phyloP scores from a whole-genome alignment of 2,888 invertebrate species.

The Cryptophagus acutangulus region DNA sequence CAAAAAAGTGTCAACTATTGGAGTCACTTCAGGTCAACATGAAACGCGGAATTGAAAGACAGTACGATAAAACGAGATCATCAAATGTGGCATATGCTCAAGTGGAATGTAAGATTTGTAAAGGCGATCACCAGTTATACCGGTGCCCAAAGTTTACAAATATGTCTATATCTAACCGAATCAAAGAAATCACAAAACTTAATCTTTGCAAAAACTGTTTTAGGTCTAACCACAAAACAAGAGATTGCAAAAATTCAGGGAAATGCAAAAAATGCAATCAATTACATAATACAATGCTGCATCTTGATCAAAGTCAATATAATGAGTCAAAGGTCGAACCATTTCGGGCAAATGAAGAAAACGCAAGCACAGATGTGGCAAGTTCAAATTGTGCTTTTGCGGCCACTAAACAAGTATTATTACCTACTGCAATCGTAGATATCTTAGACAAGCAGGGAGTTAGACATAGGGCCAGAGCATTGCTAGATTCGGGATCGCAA shows the following conservation, averaged over 20 bases:
- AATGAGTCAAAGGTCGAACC: too few species aligned
- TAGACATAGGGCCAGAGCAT: not conserved
- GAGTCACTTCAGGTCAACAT: constrained; percentile 13
- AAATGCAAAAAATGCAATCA: constrained; percentile 13
- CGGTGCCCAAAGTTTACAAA: too few species aligned
- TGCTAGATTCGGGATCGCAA: constrained; percentile 9
- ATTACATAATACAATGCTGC: constrained; percentile 16
- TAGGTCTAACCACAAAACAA: constrained; percentile 9
- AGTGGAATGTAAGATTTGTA: too few species aligned
- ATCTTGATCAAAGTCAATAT: too few species aligned
- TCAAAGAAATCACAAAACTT: constrained; percentile 8
- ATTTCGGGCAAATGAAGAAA: too few species aligned
- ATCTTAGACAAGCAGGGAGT: constrained; percentile 2
- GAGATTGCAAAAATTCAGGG: constrained; percentile 11
- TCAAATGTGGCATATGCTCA: too few species aligned
- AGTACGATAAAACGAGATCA: too few species aligned
- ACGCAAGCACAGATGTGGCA: too few species aligned
- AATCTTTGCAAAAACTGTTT: constrained; percentile 17
- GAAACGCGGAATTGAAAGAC: not conserved
- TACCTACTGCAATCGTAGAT: constrained; percentile 5
- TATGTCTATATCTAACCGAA: too few species aligned
- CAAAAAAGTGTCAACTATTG: too few species aligned
- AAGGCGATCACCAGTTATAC: too few species aligned
- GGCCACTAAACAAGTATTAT: constrained; percentile 1
- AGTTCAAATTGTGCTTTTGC: constrained; percentile 1